Percentiles rank a stretch among this genome's conserved stretches.
phyloP scores from a whole-genome alignment of 2,113 vertebrate species.

The Brachypteracias leptosomus region DNA sequence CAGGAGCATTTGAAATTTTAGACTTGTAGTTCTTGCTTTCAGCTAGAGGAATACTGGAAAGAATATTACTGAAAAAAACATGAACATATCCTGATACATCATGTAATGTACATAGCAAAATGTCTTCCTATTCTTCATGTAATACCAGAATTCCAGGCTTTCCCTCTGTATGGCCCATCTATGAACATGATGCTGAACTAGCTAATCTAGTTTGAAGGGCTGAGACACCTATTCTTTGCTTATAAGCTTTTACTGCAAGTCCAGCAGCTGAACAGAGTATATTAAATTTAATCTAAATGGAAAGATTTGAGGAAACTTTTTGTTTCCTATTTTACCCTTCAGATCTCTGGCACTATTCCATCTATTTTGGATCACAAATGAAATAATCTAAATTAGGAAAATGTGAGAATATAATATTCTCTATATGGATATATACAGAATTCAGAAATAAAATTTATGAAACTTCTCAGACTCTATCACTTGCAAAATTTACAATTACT shows the following conservation, averaged over 20 bases:
- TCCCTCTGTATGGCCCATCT: neutral
- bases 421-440: neutral
- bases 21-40: neutral
- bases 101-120: fast-evolving
- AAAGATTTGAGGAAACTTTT: neutral
- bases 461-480: neutral
- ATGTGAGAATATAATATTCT: neutral
- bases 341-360: neutral
- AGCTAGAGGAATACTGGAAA: neutral
- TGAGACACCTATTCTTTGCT: neutral
- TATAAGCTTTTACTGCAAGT: neutral
- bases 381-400: neutral
- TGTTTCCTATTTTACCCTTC: neutral
- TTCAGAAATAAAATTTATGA: neutral
- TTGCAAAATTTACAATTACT: neutral
- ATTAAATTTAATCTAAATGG: neutral
- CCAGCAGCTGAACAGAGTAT: neutral
- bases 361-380: neutral
- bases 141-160: neutral
- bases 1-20: neutral
- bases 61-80: neutral
- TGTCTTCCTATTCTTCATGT: neutral
- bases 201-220: neutral
- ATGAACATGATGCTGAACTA: neutral
- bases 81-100: neutral